A percentile compares a stretch with the other conserved stretches of the same genome.
These are phyloP conservation scores for Shinisaurus crocodilurus DNA, from an alignment of 2,113 vertebrate species.

Conservation along the genomic window DNA sequence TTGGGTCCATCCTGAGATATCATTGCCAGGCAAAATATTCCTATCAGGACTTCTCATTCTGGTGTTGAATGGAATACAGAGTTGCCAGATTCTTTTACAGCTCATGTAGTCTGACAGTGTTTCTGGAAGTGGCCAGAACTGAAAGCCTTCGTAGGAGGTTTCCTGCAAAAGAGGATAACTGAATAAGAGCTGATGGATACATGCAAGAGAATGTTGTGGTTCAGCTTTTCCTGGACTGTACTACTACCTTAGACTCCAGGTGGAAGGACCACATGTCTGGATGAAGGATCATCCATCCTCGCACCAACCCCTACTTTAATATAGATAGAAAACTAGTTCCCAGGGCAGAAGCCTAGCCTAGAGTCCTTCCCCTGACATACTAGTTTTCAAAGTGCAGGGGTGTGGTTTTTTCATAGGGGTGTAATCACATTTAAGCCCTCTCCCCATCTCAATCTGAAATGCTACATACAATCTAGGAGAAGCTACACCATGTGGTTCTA, in stretches of 20 bases:
- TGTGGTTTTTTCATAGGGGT: not conserved
- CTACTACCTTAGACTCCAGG: not conserved
- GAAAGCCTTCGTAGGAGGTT: not conserved
- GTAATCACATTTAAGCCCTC: not conserved
- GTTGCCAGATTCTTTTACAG: not conserved
- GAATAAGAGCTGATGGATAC: not conserved
- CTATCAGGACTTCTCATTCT: not conserved
- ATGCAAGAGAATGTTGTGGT: not conserved
- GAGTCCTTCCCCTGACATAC: too few relatives aligned
- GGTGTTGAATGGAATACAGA: not conserved
- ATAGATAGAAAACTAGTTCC: not conserved
- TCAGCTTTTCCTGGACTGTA: not conserved
- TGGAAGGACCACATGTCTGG: not conserved
- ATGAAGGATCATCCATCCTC: not conserved
- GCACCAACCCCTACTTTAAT: too few relatives aligned
- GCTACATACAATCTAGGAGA: not conserved
- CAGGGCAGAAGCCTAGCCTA: not conserved
- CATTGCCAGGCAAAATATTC: constrained; percentile 4
- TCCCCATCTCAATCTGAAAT: not conserved
- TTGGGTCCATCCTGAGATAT: constrained; percentile 16
- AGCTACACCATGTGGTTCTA: not conserved
- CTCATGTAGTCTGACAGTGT: not conserved
- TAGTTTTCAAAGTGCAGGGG: not conserved
- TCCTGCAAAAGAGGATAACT: not conserved
- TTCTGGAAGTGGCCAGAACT: not conserved